Conservation (phyloP, 2,797 vertebrate species). For the Fistularia commersonii region DNA sequence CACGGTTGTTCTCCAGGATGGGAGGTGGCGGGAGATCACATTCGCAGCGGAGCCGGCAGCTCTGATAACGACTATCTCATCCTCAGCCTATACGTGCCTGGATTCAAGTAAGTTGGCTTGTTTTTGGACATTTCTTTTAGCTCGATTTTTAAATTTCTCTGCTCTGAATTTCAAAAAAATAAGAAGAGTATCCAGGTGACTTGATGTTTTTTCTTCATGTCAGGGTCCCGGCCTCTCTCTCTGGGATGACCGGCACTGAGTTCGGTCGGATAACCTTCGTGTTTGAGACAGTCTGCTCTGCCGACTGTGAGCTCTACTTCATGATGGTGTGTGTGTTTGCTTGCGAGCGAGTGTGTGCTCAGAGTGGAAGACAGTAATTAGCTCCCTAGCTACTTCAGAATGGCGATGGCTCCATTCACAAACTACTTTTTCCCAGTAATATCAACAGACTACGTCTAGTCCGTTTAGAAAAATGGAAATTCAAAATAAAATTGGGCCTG, state of each 20-base stretch:
- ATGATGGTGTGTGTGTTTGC: slow-evolving; percentile 82
- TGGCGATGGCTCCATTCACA: no score
- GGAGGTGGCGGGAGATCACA: slow-evolving; percentile 94
- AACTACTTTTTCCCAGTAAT: no score
- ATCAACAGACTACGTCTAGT: no score
- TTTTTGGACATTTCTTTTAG: neutral
- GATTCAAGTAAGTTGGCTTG: slow-evolving; percentile 88
- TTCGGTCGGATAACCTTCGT: slow-evolving; percentile 89
- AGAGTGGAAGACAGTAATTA: no score
- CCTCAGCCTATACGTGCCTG: slow-evolving; percentile 87
- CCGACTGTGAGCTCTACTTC: slow-evolving; percentile 95
- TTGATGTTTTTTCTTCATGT: slow-evolving; percentile 5
- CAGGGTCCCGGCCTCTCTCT: slow-evolving; percentile 88
- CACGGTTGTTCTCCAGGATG: slow-evolving; percentile 77
- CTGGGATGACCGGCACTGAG: slow-evolving; percentile 83
- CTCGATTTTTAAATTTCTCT: no score
- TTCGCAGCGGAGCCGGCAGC: slow-evolving; percentile 87
- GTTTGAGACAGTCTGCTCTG: slow-evolving; percentile 92
- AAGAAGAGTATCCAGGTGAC: neutral
- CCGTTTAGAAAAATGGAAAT: neutral
- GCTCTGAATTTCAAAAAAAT: no score
- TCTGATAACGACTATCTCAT: slow-evolving; percentile 97
- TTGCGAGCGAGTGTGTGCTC: no score
- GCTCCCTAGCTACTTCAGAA: no score
- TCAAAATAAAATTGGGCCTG: neutral